phyloP scores from a whole-genome alignment of 2,797 vertebrate genomes.

The Sebastes matsubarae region DNA sequence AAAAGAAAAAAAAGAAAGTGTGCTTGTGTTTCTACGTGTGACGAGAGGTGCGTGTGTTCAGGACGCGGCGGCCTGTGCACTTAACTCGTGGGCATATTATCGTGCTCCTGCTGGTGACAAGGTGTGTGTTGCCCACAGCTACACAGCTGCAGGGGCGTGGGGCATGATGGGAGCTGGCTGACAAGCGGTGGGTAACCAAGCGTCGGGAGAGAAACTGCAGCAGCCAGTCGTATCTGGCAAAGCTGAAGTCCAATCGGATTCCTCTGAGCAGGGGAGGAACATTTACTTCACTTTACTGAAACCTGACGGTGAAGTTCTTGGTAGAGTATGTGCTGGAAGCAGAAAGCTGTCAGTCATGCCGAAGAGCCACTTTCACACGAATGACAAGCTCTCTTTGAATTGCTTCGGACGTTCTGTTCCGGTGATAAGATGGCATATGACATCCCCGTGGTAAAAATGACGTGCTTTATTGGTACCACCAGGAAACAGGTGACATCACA shows the following conservation, averaged over 20 bases:
- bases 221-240: constrained; percentile 9
- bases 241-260: constrained; percentile 16
- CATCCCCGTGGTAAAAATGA: constrained; percentile 2
- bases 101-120: constrained; percentile 36
- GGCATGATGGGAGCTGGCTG: constrained; percentile 53
- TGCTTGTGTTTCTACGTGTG: constrained; percentile 15
- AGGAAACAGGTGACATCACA: constrained; percentile 27
- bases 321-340: not conserved
- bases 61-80: constrained; percentile 16
- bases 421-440: constrained; percentile 27
- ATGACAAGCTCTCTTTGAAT: constrained; percentile 32
- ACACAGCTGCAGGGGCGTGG: constrained; percentile 36
- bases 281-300: constrained; percentile 20
- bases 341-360: constrained; percentile 38
- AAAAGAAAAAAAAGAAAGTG: not conserved
- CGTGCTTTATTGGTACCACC: not conserved
- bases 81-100: constrained; percentile 38
- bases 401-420: constrained; percentile 19
- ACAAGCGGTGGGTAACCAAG: constrained; percentile 44
- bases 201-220: constrained; percentile 30
- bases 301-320: constrained; percentile 7
- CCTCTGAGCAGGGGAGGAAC: constrained; percentile 22
- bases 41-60: constrained; percentile 2
- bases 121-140: constrained; percentile 54
- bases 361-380: constrained; percentile 34